phyloP scores from a whole-genome alignment of 1,140 invertebrate genomes.

The Leucophenga varia region DNA sequence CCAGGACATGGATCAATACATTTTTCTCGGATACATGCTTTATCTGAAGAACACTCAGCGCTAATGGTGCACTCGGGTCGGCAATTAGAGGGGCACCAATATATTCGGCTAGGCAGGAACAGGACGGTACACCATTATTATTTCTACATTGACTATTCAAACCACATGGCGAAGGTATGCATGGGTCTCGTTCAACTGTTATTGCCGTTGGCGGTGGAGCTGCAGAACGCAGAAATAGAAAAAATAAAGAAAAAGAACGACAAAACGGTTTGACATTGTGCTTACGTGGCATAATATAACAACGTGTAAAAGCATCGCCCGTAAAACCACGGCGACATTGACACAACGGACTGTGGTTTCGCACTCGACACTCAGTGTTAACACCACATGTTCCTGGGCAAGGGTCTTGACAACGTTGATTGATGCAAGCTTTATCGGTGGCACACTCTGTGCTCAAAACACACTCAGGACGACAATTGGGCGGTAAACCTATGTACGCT shows the following conservation, averaged over 20 bases:
- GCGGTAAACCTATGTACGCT: constrained; percentile 65
- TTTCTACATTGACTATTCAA: constrained; percentile 76
- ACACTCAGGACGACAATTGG: constrained; percentile 69
- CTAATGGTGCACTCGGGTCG: constrained; percentile 83
- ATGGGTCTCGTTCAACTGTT: constrained; percentile 63
- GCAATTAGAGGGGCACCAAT: constrained; percentile 75
- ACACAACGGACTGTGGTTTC: constrained; percentile 72
- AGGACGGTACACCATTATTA: constrained; percentile 73
- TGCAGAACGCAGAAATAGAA: constrained; percentile 7
- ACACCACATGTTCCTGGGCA: constrained; percentile 69
- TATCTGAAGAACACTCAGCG: constrained; percentile 75
- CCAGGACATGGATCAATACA: constrained; percentile 83
- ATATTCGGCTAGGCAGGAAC: constrained; percentile 75
- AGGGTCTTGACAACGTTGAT: constrained; percentile 69
- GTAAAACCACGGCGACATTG: constrained; percentile 65
- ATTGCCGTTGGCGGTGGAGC: constrained; percentile 50
- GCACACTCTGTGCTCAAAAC: constrained; percentile 67
- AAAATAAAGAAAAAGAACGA: too few relatives aligned
- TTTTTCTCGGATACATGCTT: constrained; percentile 79
- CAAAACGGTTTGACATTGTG: too few relatives aligned
- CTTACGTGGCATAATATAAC: constrained; percentile 63
- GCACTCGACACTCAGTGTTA: constrained; percentile 69
- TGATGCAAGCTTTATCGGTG: constrained; percentile 67
- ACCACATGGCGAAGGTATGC: constrained; percentile 70
- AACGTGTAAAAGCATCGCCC: constrained; percentile 69